Conservation (phyloP, 2,888 invertebrate species). For the Drosophila meridionalis region DNA sequence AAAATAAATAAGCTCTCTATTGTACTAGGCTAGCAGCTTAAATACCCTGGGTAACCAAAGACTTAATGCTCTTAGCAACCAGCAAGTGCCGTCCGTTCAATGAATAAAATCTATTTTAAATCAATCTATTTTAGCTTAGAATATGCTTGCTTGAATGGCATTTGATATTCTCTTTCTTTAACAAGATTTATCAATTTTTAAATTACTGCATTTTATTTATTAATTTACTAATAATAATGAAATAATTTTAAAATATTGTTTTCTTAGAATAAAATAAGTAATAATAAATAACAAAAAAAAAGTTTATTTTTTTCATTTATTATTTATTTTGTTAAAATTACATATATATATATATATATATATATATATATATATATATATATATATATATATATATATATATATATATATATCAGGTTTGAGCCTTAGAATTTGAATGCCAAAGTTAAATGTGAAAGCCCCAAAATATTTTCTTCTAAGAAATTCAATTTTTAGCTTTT, state of each 20-base stretch:
- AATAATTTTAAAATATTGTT: not conserved
- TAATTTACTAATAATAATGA: not conserved
- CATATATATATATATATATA: too few relatives aligned
- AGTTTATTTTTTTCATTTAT: not conserved
- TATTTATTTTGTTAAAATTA: not conserved
- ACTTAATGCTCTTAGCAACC: not conserved
- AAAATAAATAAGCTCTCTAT: not conserved
- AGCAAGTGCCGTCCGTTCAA: not conserved
- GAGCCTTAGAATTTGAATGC: not conserved
- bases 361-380: too few relatives aligned
- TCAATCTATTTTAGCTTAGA: too few relatives aligned
- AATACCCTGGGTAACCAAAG: not conserved
- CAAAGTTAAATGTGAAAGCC: not conserved
- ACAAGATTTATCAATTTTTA: not conserved
- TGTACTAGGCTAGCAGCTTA: not conserved
- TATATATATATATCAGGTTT: not conserved
- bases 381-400: too few relatives aligned
- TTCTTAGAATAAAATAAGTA: not conserved
- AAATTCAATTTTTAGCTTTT: not conserved
- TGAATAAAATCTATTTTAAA: not conserved
- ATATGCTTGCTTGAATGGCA: not conserved
- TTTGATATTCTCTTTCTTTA: not conserved
- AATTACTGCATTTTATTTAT: not conserved
- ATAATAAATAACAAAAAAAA: too few relatives aligned
- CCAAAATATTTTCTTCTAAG: not conserved